A percentile compares a stretch with the other conserved stretches of the same genome.
Evolutionary conservation across 2,888 invertebrate genomes (phyloP).

Genomic region (Melanotus villosus): DNA sequence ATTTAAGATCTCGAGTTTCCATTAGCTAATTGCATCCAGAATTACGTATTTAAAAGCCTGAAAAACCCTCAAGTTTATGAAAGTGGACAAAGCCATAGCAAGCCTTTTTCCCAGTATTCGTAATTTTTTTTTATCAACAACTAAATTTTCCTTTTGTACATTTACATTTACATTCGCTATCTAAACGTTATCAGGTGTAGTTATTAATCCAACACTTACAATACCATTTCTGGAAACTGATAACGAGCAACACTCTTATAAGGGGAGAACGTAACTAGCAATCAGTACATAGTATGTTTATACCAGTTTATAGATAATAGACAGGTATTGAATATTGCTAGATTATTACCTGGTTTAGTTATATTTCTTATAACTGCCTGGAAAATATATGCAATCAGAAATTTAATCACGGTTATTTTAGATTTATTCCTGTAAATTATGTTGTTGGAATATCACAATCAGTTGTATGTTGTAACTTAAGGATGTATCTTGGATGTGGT

Average conservation of each 20-base stretch:
- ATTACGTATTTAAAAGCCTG: too few relatives aligned
- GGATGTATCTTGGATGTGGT: too few relatives aligned
- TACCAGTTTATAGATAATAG: not conserved
- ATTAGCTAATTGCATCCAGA: too few relatives aligned
- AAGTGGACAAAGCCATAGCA: not conserved
- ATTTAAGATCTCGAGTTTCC: too few relatives aligned
- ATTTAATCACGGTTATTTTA: not conserved
- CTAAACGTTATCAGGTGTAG: constrained; percentile 9
- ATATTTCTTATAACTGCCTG: not conserved
- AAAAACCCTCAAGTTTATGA: too few relatives aligned
- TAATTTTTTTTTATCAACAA: not conserved
- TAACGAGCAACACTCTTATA: not conserved
- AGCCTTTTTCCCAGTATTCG: not conserved
- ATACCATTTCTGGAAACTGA: constrained; percentile 14
- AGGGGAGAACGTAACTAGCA: not conserved
- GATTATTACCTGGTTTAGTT: constrained; percentile 10
- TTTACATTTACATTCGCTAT: constrained; percentile 18
- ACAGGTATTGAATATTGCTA: constrained; percentile 1
- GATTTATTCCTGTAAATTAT: not conserved
- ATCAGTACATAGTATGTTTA: constrained; percentile 6
- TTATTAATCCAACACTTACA: constrained; percentile 17
- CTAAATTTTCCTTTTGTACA: not conserved
- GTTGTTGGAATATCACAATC: too few relatives aligned
- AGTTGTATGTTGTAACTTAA: too few relatives aligned
- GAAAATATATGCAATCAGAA: not conserved